phyloP scores from a whole-genome alignment of 1,140 invertebrate species.

The Amyelois transitella region DNA sequence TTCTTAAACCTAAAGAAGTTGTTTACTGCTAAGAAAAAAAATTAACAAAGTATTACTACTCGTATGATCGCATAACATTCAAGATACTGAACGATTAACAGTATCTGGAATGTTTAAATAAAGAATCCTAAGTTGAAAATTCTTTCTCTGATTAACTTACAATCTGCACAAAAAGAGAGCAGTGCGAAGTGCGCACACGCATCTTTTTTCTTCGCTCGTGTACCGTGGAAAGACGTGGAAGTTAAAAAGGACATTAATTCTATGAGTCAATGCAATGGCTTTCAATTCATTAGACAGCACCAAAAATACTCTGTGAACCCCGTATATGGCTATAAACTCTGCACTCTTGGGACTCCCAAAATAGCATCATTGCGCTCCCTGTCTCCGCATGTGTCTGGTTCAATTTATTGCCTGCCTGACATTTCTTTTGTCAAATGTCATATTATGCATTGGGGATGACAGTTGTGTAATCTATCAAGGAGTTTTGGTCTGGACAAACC shows the following conservation, averaged over 20 bases:
- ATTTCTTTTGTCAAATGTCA: background rate
- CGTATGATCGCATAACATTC: too few relatives aligned
- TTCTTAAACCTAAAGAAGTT: too few relatives aligned
- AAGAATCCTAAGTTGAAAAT: too few relatives aligned
- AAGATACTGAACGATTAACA: too few relatives aligned
- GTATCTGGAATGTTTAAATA: too few relatives aligned
- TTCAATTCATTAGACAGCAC: background rate
- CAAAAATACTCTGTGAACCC: background rate
- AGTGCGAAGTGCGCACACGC: too few relatives aligned
- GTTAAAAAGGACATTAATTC: background rate
- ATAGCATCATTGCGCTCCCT: background rate
- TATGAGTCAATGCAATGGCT: background rate
- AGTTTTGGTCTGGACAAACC: background rate
- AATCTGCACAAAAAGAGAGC: too few relatives aligned
- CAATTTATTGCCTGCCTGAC: background rate
- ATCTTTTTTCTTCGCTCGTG: too few relatives aligned
- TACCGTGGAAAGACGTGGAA: too few relatives aligned
- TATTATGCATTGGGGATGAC: background rate
- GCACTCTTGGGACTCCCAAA: background rate
- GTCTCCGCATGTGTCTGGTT: background rate
- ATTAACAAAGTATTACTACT: too few relatives aligned
- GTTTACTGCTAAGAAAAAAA: too few relatives aligned
- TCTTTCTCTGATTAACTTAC: too few relatives aligned
- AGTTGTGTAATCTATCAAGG: background rate
- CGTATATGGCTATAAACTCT: background rate